A percentile compares a stretch with the other conserved stretches of the same genome.
phyloP scores from a whole-genome alignment of 2,113 vertebrate genomes.

The Ictalurus punctatus region DNA sequence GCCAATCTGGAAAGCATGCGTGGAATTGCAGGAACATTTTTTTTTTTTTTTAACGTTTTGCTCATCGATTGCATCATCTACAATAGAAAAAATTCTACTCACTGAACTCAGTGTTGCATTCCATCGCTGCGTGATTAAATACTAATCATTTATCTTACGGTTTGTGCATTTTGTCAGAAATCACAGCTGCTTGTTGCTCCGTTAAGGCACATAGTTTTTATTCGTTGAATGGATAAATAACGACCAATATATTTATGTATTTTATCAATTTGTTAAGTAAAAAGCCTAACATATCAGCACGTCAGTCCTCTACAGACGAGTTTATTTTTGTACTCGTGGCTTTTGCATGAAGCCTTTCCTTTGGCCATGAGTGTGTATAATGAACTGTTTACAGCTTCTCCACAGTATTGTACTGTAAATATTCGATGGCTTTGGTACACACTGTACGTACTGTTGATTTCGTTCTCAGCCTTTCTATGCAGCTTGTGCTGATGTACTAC shows the following conservation, averaged over 20 bases:
- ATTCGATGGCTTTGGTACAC: neutral
- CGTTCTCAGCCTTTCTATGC: conserved; percentile 13
- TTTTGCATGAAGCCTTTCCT: conserved; percentile 52
- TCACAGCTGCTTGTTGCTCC: conserved; percentile 37
- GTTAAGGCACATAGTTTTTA: conserved; percentile 23
- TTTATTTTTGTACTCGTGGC: conserved; percentile 40
- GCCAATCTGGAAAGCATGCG: neutral
- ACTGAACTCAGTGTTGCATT: neutral
- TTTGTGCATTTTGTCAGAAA: neutral
- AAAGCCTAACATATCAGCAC: conserved; percentile 51
- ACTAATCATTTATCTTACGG: neutral
- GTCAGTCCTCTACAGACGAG: conserved; percentile 16
- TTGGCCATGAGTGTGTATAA: conserved; percentile 42
- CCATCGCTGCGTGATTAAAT: neutral
- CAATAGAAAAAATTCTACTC: neutral
- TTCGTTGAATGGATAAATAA: conserved; percentile 20
- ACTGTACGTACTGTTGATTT: conserved; percentile 36
- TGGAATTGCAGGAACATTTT: neutral
- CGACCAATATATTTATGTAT: conserved; percentile 40
- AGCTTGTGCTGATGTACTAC: conserved; percentile 27
- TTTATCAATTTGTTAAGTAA: conserved; percentile 63
- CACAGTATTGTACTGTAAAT: conserved; percentile 24
- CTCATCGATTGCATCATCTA: neutral
- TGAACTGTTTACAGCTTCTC: conserved; percentile 34
- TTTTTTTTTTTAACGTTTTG: neutral